Evolutionary conservation across 2,888 invertebrate genomes (phyloP).

Genomic region (Fissipunctia ypsillon): DNA sequence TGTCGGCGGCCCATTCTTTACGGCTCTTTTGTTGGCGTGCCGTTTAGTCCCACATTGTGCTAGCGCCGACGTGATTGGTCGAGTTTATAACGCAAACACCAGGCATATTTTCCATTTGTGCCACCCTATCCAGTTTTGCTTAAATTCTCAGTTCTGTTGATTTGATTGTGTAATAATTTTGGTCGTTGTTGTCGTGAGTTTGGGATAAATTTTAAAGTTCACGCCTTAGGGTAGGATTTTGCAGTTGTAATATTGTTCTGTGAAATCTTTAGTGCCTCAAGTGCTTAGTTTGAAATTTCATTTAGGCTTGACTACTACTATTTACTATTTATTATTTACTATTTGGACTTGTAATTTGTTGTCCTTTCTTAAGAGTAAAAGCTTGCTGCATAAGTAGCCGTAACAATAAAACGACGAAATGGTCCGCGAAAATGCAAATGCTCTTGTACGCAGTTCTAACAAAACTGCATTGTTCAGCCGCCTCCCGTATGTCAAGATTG

Average conservation of each 20-base stretch:
- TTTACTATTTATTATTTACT: no score
- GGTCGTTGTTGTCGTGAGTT: slow-evolving; percentile 52
- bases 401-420: slow-evolving; percentile 39
- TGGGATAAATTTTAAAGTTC: slow-evolving; percentile 55
- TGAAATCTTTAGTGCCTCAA: slow-evolving; percentile 53
- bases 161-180: slow-evolving; percentile 62
- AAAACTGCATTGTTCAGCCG: slow-evolving; percentile 80
- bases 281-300: slow-evolving; percentile 44
- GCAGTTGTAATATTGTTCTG: slow-evolving; percentile 51
- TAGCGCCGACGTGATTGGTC: slow-evolving; percentile 84
- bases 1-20: slow-evolving; percentile 89
- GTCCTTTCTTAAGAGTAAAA: slow-evolving; percentile 17
- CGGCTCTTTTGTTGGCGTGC: slow-evolving; percentile 87
- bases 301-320: no score
- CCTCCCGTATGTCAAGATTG: slow-evolving; percentile 82
- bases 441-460: slow-evolving; percentile 58
- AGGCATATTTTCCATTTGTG: slow-evolving; percentile 81
- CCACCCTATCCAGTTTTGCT: slow-evolving; percentile 56
- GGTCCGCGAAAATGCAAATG: slow-evolving; percentile 58
- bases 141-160: slow-evolving; percentile 51
- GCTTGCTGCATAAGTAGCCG: slow-evolving; percentile 4
- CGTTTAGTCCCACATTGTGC: slow-evolving; percentile 86
- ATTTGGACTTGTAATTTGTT: slow-evolving; percentile 29
- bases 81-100: slow-evolving; percentile 84
- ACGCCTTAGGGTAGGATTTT: slow-evolving; percentile 41